These are phyloP conservation scores for Cebidichthys violaceus DNA, from an alignment of 2,113 vertebrate species.

Conservation along the genomic window DNA sequence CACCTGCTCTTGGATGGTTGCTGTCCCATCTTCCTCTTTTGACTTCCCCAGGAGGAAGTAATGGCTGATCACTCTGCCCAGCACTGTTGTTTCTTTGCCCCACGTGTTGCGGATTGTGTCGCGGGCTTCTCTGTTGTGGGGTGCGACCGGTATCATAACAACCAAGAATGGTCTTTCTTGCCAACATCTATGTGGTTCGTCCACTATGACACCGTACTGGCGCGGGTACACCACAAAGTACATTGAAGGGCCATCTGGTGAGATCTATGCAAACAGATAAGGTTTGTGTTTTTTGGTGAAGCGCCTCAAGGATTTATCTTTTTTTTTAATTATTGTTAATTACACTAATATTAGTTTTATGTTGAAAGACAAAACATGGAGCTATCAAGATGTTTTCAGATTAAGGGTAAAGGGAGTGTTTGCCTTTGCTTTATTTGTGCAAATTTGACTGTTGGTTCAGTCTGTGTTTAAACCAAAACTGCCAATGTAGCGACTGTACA, in stretches of 20 bases:
- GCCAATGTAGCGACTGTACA: background rate
- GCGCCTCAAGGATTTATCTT: no score
- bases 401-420: background rate
- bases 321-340: background rate
- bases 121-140: slow-evolving; percentile 47
- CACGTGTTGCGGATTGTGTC: slow-evolving; percentile 59
- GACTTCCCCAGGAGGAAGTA: slow-evolving; percentile 65
- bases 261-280: slow-evolving; percentile 14
- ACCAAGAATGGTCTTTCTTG: slow-evolving; percentile 61
- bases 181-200: slow-evolving; percentile 52
- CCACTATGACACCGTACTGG: slow-evolving; percentile 38
- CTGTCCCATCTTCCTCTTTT: background rate
- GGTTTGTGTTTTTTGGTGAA: background rate
- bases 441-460: background rate
- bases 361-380: background rate
- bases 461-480: background rate
- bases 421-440: background rate
- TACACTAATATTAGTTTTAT: background rate
- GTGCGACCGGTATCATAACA: slow-evolving; percentile 51
- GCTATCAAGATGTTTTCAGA: background rate
- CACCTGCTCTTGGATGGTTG: slow-evolving; percentile 27
- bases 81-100: slow-evolving; percentile 17
- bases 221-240: slow-evolving; percentile 54
- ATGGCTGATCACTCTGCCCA: slow-evolving; percentile 24
- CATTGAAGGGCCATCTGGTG: background rate